A percentile compares a stretch with the other conserved stretches of the same genome.
Evolutionary conservation across 2,797 vertebrate species (phyloP).

Genomic region (Heterohyrax brucei): DNA sequence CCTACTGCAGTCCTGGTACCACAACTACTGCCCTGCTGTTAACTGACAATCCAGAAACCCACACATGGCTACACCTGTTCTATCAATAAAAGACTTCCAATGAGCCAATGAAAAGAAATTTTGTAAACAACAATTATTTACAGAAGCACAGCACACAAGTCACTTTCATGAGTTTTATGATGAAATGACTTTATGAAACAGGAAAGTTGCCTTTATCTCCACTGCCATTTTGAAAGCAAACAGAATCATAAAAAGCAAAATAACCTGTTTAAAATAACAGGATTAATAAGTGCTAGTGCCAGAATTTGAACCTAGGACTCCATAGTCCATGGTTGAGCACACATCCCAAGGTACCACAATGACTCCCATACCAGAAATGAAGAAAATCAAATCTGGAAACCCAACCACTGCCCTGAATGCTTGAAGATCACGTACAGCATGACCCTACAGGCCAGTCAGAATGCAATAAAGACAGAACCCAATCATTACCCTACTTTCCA

Average conservation of each 20-base stretch:
- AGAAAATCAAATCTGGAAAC: not conserved
- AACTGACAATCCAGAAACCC: not conserved
- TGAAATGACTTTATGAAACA: not conserved
- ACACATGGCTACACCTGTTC: not conserved
- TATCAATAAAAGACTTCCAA: not conserved
- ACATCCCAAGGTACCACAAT: not conserved
- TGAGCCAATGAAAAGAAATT: not conserved
- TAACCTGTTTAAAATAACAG: not conserved
- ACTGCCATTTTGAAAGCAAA: not conserved
- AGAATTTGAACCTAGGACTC: constrained; percentile 17
- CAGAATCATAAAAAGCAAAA: not conserved
- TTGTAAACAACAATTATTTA: not conserved
- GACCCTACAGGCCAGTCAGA: not conserved
- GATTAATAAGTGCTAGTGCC: not conserved
- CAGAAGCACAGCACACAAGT: not conserved
- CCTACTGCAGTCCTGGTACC: not conserved
- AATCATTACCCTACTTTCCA: not conserved
- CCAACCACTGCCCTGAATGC: not conserved
- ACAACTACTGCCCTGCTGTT: not conserved
- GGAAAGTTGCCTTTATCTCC: not conserved
- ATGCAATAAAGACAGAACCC: not conserved
- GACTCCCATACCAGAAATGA: not conserved
- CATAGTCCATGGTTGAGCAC: not conserved
- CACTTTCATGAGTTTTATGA: not conserved
- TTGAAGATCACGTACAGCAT: not conserved